Evolutionary conservation across 2,888 invertebrate genomes (phyloP).

Genomic region (Zele albiditarsus): DNA sequence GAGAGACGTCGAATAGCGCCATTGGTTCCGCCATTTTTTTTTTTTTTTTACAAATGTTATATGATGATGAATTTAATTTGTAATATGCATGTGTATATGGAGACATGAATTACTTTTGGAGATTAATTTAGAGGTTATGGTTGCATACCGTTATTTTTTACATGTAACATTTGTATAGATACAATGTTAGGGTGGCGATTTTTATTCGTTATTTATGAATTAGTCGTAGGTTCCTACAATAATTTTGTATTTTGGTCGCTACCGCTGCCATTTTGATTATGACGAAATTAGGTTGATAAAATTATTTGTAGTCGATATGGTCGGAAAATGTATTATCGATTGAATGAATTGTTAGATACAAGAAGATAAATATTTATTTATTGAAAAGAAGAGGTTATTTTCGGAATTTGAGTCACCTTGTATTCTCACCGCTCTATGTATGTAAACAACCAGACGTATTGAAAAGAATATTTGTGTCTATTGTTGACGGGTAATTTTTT

Average conservation of each 20-base stretch:
- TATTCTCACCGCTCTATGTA: too few relatives aligned
- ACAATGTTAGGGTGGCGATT: too few relatives aligned
- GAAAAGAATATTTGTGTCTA: too few relatives aligned
- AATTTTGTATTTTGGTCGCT: neutral
- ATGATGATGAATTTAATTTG: slow-evolving; percentile 16
- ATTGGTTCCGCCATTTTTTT: slow-evolving; percentile 42
- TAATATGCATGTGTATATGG: neutral
- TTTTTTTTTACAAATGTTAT: slow-evolving; percentile 26
- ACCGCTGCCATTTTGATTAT: slow-evolving; percentile 18
- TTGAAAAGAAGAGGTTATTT: too few relatives aligned
- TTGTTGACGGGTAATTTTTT: too few relatives aligned
- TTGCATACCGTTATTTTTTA: too few relatives aligned
- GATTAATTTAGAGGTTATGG: too few relatives aligned
- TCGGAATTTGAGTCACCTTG: too few relatives aligned
- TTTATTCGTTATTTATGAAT: neutral
- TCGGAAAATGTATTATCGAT: neutral
- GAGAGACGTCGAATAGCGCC: slow-evolving; percentile 22
- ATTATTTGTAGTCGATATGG: neutral
- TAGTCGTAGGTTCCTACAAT: neutral
- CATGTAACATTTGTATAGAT: too few relatives aligned
- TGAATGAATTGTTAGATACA: neutral
- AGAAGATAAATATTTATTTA: neutral
- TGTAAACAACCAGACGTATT: too few relatives aligned
- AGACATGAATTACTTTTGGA: neutral
- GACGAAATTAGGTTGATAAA: too few relatives aligned